Conservation (phyloP, 2,888 invertebrate genomes). For the Alentia gelatinosa region DNA sequence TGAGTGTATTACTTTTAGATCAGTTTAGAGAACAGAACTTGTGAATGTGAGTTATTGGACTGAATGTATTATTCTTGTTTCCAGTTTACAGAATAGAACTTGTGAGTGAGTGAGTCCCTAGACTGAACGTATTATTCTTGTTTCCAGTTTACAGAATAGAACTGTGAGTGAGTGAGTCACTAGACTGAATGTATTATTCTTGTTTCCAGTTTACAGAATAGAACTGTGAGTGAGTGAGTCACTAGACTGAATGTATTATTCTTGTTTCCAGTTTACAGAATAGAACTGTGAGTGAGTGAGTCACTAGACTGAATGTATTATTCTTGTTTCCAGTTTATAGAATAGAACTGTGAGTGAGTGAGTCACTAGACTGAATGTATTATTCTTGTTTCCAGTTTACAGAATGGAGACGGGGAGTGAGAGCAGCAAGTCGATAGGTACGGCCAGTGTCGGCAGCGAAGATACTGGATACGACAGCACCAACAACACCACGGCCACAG, state of each 20-base stretch:
- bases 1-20: no score
- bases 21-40: neutral
- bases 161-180: no score
- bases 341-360: neutral
- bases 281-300: neutral
- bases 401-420: neutral
- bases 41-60: neutral
- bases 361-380: neutral
- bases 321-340: neutral
- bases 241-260: neutral
- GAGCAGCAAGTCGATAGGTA: neutral
- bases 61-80: no score
- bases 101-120: no score
- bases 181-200: no score
- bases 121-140: no score
- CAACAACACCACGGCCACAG: neutral
- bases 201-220: neutral
- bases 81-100: no score
- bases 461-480: neutral
- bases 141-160: no score
- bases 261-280: neutral
- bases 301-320: neutral
- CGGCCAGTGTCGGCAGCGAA: neutral
- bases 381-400: neutral
- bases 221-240: neutral